Evolutionary conservation across 2,888 invertebrate species (phyloP), one percentile per base, ranked within the genome.

Genomic region (Sarcophaga caerulescens): DNA sequence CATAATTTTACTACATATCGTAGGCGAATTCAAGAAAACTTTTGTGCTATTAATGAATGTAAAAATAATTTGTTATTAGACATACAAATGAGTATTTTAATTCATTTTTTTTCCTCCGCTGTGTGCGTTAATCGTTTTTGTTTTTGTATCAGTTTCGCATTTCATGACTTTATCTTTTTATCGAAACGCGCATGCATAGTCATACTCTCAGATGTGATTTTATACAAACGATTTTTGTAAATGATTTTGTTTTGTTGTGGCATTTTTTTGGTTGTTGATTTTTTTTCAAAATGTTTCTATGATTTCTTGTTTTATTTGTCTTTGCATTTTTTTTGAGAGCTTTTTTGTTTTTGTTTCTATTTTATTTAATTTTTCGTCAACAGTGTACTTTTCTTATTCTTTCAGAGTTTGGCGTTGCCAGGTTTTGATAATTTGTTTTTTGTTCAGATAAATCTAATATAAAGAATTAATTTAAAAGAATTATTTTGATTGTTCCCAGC

Each of bases 21-120:
- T 35, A 10, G 35, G 35, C 8, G 35, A 35, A 35, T 35, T 8
- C 2, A 25, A 63, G 63, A 62, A 74, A 71, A 45, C 25, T 69
- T 23, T 69, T 78, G 78, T 78, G 23, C 35, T 47, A 71, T 70
- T 71, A 35, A 71, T 60, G 66, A 52, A 35, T 71, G 35, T 73
- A 73, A 68, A 71, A 77, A 62, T 77, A 71, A 82, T 76, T 77
- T 83, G 52, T 77, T 77, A 60, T 73, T 73, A n/a, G 25, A 65
- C 47, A 35, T 11, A 23, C 17, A 52, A 69, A 44, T 21, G n/a
- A 19, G 17, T 68, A 45, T 25, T 45, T 66, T 35, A 35, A 35
- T 35, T 35, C 8, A 35, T 35, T 35, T 35, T n/a, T 60, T 66
- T 52, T 35, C 35, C 35, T 35, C 35, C 0, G 35, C 35, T 35